These are phyloP conservation scores for Kradibia gibbosae DNA, from an alignment of 1,140 invertebrate genomes.

Conservation along the genomic window DNA sequence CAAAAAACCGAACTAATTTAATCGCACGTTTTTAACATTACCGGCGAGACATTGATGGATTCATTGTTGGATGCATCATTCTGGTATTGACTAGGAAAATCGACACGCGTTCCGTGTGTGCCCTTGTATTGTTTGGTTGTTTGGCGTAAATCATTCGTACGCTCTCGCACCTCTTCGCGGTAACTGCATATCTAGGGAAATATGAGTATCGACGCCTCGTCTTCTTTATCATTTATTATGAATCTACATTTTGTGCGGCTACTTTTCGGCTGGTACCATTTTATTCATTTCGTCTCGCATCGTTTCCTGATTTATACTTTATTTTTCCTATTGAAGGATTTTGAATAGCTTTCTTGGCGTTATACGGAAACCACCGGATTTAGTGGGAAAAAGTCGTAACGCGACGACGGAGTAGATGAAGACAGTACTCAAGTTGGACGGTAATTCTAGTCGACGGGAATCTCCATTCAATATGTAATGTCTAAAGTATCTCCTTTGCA, in stretches of 20 bases:
- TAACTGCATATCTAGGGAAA: not conserved
- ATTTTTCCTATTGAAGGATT: not conserved
- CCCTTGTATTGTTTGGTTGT: conserved; percentile 55
- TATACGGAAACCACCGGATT: not conserved
- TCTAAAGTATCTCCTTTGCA: conserved; percentile 7
- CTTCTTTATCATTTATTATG: not conserved
- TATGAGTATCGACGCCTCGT: not conserved
- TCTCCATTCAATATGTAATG: not conserved
- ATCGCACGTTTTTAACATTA: not conserved
- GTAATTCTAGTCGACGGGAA: conserved; percentile 39
- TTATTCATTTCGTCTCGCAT: not conserved
- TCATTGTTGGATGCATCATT: conserved; percentile 47
- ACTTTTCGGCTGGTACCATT: not conserved
- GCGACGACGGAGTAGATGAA: not conserved
- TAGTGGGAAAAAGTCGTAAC: conserved; percentile 32
- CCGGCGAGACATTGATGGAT: conserved; percentile 40
- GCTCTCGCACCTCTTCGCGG: not conserved
- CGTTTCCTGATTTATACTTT: not conserved
- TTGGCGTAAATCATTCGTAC: conserved; percentile 42
- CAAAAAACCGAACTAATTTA: conserved; percentile 34
- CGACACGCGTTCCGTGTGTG: conserved; percentile 48
- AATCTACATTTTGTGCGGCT: conserved; percentile 26
- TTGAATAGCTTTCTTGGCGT: not conserved
- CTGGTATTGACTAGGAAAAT: conserved; percentile 57
- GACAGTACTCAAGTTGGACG: not conserved